Evolutionary conservation across 2,113 vertebrate species (phyloP).

Genomic region (Sapajus apella): DNA sequence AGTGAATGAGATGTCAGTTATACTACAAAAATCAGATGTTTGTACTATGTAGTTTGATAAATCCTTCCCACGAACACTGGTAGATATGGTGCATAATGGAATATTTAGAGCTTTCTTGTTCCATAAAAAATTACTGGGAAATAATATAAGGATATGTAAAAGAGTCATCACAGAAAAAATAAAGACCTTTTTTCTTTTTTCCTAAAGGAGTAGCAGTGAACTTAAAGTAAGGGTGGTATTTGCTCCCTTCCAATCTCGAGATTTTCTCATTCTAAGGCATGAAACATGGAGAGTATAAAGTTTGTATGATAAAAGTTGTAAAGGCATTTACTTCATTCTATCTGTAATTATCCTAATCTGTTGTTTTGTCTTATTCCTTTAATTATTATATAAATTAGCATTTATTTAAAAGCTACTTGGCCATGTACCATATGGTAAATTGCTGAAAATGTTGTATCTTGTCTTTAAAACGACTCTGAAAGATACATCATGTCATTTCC

Average conservation of each 20-base stretch:
- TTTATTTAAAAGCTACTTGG: background rate
- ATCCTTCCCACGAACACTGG: background rate
- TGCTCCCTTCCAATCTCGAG: background rate
- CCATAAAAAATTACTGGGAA: background rate
- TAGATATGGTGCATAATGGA: background rate
- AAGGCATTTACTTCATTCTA: background rate
- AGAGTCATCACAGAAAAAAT: background rate
- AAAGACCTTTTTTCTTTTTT: background rate
- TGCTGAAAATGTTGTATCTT: conserved; percentile 4
- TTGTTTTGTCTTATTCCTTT: background rate
- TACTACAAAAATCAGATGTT: background rate
- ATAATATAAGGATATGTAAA: background rate
- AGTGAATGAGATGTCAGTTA: background rate
- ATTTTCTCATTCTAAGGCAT: background rate
- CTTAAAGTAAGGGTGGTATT: background rate
- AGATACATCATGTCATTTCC: background rate
- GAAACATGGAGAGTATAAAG: background rate
- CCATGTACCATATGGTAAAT: background rate
- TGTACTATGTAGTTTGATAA: background rate
- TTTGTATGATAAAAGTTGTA: background rate
- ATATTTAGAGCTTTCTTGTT: background rate
- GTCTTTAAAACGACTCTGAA: background rate
- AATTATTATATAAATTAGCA: background rate
- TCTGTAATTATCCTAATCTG: background rate
- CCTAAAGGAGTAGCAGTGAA: background rate